These are phyloP conservation scores for Cepaea nemoralis DNA, from an alignment of 1,140 invertebrate species.

Conservation along the genomic window DNA sequence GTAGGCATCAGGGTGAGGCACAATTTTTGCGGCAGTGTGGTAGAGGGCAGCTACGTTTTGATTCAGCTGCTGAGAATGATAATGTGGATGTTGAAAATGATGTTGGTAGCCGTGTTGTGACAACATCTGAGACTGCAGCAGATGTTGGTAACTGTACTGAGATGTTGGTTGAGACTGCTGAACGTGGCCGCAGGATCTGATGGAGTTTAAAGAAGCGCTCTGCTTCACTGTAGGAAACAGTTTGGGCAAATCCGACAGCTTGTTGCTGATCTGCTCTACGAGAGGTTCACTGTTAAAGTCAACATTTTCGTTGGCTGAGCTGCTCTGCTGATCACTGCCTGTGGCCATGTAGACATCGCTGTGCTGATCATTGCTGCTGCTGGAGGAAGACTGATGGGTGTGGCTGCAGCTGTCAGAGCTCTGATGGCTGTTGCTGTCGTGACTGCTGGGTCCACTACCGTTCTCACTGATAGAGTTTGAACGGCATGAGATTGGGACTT, in stretches of 20 bases:
- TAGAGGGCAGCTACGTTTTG: background rate
- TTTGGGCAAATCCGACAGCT: background rate
- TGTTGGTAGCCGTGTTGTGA: too few relatives aligned
- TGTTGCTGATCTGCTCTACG: background rate
- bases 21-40: slow-evolving; percentile 20
- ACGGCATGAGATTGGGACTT: background rate
- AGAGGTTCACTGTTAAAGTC: background rate
- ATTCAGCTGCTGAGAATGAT: slow-evolving; percentile 15
- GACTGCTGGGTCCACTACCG: background rate
- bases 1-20: slow-evolving; percentile 33
- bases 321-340: slow-evolving; percentile 35
- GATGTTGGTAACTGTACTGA: too few relatives aligned
- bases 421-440: background rate
- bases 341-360: slow-evolving; percentile 35
- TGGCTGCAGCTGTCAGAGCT: background rate
- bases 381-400: background rate
- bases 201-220: slow-evolving; percentile 13
- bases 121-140: background rate
- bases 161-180: too few relatives aligned
- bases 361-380: background rate
- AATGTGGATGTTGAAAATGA: slow-evolving; percentile 9
- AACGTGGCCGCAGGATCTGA: slow-evolving; percentile 5
- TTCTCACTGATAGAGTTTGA: slow-evolving; percentile 7
- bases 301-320: slow-evolving; percentile 22
- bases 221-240: slow-evolving; percentile 3